These are phyloP conservation scores for Ciconia nigra DNA, from an alignment of 2,797 vertebrate genomes.

Conservation along the genomic window DNA sequence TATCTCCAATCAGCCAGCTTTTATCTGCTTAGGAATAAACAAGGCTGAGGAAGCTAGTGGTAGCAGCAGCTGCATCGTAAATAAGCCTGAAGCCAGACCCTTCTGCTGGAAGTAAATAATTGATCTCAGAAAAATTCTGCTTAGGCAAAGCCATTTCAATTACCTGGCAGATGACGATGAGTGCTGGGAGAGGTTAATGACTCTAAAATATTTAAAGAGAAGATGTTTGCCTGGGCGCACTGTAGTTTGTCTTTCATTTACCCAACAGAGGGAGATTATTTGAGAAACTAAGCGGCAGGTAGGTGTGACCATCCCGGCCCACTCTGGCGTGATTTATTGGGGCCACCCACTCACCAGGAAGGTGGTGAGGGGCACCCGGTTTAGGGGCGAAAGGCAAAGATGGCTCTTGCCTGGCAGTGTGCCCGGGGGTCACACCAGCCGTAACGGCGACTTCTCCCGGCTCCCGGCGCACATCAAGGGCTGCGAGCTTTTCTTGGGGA, in stretches of 20 bases:
- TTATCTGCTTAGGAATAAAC: conserved; percentile 45
- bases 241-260: neutral
- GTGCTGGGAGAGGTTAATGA: neutral
- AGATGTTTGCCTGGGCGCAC: neutral
- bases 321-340: neutral
- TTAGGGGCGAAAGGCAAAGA: neutral
- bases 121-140: conserved; percentile 42
- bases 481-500: neutral
- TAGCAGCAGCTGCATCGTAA: conserved; percentile 21
- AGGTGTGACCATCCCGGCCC: neutral
- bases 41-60: conserved; percentile 30
- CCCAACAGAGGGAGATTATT: neutral
- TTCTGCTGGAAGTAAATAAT: conserved; percentile 43
- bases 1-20: conserved; percentile 50
- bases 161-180: neutral
- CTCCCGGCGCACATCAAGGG: neutral
- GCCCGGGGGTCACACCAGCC: neutral
- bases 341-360: neutral
- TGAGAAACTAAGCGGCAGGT: neutral
- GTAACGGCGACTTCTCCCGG: neutral
- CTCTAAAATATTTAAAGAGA: conserved; percentile 1
- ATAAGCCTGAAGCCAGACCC: conserved; percentile 9
- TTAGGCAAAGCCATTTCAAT: conserved; percentile 34
- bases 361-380: rapidly evolving
- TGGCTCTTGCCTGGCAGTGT: rapidly evolving